Conservation (phyloP, 23 tunicate genomes). For the Aplidium turbinatum region DNA sequence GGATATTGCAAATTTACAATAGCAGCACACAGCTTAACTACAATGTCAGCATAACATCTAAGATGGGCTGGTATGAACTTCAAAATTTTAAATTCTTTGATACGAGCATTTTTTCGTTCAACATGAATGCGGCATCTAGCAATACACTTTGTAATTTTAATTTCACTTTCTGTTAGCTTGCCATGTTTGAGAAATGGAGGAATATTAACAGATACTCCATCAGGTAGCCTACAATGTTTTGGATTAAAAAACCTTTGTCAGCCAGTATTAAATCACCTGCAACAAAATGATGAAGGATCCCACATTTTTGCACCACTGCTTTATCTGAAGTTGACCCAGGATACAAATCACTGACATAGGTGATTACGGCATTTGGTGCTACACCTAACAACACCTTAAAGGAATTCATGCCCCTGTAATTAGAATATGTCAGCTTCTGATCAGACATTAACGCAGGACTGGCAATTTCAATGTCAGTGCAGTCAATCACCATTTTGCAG, state of each 20-base stretch:
- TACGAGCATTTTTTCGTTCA: neutral
- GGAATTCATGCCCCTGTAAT: neutral
- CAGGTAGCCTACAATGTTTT: conserved; percentile 2
- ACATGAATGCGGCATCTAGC: conserved; percentile 16
- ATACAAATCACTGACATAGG: neutral
- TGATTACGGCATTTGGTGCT: conserved; percentile 9
- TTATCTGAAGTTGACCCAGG: neutral
- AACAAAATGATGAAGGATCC: conserved; percentile 4
- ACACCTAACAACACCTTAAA: neutral
- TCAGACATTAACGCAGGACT: neutral
- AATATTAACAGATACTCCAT: conserved; percentile 3
- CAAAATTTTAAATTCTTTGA: conserved; percentile 2
- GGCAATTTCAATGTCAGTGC: neutral
- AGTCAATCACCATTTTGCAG: neutral
- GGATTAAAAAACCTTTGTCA: conserved; percentile 6
- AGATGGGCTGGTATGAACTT: neutral
- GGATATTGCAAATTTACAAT: conserved; percentile 7
- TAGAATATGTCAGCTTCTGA: neutral
- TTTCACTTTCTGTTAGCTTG: neutral
- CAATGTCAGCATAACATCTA: neutral
- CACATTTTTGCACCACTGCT: conserved; percentile 3
- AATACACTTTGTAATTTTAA: neutral
- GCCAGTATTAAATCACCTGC: conserved; percentile 17
- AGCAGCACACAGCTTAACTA: conserved; percentile 3
- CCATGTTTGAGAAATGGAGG: conserved; percentile 9